Conservation (phyloP, 2,113 vertebrate species). For the Ia io region DNA sequence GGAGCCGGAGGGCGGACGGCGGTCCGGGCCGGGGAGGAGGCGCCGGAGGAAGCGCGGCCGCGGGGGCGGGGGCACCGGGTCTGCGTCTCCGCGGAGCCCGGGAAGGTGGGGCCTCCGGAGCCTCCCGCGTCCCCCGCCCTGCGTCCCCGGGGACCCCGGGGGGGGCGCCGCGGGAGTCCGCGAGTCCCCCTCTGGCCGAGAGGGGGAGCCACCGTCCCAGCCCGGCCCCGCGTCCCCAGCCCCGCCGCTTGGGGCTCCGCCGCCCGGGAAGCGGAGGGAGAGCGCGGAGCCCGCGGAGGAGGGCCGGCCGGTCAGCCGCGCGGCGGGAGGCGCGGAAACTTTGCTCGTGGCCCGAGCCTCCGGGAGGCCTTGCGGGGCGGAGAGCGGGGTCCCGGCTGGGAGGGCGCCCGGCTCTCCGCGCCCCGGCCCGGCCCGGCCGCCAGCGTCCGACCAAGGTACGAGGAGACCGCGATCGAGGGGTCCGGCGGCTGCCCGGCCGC, state of each 20-base stretch:
- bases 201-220: constrained; percentile 72
- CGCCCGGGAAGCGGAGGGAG: constrained; percentile 28
- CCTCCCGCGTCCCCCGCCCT: neutral
- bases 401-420: too few species aligned
- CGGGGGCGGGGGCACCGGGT: neutral
- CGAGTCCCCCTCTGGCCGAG: constrained; percentile 54
- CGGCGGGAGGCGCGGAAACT: constrained; percentile 47
- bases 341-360: neutral
- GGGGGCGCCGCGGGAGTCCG: constrained; percentile 4
- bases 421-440: too few species aligned
- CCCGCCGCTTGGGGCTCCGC: constrained; percentile 28
- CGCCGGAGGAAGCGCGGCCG: too few species aligned
- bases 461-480: too few species aligned
- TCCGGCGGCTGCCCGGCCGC: too few species aligned
- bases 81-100: too few species aligned
- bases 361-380: too few species aligned
- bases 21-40: too few species aligned
- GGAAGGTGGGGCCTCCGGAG: neutral
- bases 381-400: neutral
- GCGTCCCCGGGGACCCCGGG: neutral
- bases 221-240: neutral
- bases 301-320: neutral
- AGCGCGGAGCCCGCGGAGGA: neutral
- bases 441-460: too few species aligned
- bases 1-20: too few species aligned